These are phyloP conservation scores for Scelioninae gen. 1 DNA, from an alignment of 2,888 invertebrate species.

Conservation along the genomic window DNA sequence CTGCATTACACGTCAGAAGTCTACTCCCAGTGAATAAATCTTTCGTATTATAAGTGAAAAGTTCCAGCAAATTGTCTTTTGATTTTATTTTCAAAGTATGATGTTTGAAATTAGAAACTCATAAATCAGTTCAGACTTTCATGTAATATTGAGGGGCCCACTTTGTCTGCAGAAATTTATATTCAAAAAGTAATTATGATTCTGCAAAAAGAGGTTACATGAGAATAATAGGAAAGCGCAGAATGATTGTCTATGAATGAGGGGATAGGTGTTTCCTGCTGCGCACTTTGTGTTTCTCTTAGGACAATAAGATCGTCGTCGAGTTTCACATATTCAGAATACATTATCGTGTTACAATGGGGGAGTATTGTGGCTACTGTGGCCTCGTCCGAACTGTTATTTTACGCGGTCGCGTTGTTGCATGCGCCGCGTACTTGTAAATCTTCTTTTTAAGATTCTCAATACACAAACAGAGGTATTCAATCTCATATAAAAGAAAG, in stretches of 20 bases:
- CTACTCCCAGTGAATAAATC: slow-evolving; percentile 32
- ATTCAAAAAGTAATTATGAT: slow-evolving; percentile 39
- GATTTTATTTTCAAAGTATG: slow-evolving; percentile 11
- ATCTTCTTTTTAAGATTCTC: slow-evolving; percentile 54
- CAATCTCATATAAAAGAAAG: slow-evolving; percentile 38
- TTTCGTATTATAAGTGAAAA: slow-evolving; percentile 7
- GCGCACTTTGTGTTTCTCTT: slow-evolving; percentile 76
- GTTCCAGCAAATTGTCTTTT: slow-evolving; percentile 2
- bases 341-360: slow-evolving; percentile 81
- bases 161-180: slow-evolving; percentile 38
- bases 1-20: slow-evolving; percentile 15
- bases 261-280: slow-evolving; percentile 66
- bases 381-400: slow-evolving; percentile 64
- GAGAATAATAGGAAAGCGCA: slow-evolving; percentile 17
- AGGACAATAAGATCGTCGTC: slow-evolving; percentile 76
- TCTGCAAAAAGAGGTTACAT: slow-evolving; percentile 28
- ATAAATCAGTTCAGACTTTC: slow-evolving; percentile 21
- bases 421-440: slow-evolving; percentile 53
- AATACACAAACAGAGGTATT: slow-evolving; percentile 50
- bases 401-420: slow-evolving; percentile 52
- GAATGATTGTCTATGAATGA: slow-evolving; percentile 59
- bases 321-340: slow-evolving; percentile 79
- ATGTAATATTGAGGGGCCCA: slow-evolving; percentile 13
- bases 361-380: slow-evolving; percentile 78
- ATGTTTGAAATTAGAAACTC: neutral